Percentiles rank a stretch among this genome's conserved stretches.
These are phyloP conservation scores for Automeris io DNA, from an alignment of 2,888 invertebrate genomes.

Conservation along the genomic window DNA sequence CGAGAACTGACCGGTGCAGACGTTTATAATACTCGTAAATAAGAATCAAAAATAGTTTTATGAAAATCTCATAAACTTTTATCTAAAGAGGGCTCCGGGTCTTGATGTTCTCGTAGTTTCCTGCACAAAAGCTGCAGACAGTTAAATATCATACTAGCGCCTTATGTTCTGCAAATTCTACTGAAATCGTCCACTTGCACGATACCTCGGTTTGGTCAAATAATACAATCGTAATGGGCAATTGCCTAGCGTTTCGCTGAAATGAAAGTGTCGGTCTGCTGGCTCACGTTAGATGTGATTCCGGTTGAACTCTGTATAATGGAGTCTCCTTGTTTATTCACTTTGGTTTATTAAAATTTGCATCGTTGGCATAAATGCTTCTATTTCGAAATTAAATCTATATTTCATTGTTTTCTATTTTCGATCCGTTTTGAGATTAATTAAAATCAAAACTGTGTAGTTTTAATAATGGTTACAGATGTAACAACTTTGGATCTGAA, in stretches of 20 bases:
- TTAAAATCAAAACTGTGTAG: no score
- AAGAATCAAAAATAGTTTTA: slow-evolving; percentile 76
- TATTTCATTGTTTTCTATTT: no score
- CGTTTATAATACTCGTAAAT: slow-evolving; percentile 70
- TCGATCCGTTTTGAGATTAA: no score
- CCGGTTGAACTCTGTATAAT: slow-evolving; percentile 43
- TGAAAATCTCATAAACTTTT: slow-evolving; percentile 76
- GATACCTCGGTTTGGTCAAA: slow-evolving; percentile 70
- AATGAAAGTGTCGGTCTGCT: slow-evolving; percentile 56
- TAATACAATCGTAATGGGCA: slow-evolving; percentile 68
- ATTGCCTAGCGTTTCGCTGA: slow-evolving; percentile 69
- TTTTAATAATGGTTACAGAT: no score
- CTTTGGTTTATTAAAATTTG: no score
- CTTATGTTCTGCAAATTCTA: slow-evolving; percentile 66
- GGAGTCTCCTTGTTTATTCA: background rate
- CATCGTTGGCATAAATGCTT: no score
- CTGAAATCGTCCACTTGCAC: slow-evolving; percentile 58
- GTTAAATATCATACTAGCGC: slow-evolving; percentile 69
- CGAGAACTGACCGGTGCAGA: slow-evolving; percentile 67
- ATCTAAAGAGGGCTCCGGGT: slow-evolving; percentile 56
- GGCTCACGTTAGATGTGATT: slow-evolving; percentile 46
- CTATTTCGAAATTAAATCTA: no score
- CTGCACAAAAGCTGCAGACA: slow-evolving; percentile 68
- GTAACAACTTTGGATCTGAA: no score
- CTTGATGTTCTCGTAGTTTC: slow-evolving; percentile 63